phyloP scores from a whole-genome alignment of 2,113 vertebrate species.

The Rattus rattus region DNA sequence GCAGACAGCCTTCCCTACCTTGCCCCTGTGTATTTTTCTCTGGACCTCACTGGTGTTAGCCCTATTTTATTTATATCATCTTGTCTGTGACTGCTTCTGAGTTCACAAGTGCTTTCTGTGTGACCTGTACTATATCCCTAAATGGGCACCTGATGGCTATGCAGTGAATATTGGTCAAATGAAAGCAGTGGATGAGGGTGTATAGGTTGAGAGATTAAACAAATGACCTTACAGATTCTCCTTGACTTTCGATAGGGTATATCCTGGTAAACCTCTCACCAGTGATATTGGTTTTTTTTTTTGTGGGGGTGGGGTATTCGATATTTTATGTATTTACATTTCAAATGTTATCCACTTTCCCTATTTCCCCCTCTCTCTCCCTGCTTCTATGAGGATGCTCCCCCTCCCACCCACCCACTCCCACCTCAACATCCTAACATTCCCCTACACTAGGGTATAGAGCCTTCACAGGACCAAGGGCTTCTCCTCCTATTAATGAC shows the following conservation, averaged over 20 bases:
- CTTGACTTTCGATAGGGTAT: neutral
- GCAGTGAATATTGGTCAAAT: neutral
- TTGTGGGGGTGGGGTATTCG: too few species aligned
- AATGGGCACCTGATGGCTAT: neutral
- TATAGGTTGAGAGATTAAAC: too few species aligned
- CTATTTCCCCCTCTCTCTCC: too few species aligned
- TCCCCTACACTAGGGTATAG: too few species aligned
- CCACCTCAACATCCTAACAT: too few species aligned
- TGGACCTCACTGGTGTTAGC: neutral
- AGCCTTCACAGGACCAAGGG: too few species aligned
- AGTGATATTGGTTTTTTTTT: too few species aligned
- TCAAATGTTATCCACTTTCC: too few species aligned
- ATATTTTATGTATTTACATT: too few species aligned
- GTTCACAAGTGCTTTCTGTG: neutral
- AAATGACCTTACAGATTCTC: neutral
- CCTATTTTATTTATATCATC: neutral
- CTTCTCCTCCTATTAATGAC: too few species aligned
- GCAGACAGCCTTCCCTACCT: neutral
- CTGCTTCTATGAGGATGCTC: too few species aligned
- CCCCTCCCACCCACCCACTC: too few species aligned
- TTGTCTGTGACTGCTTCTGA: neutral
- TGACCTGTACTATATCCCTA: neutral
- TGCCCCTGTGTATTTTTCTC: neutral
- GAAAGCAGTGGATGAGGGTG: neutral
- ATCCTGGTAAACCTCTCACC: neutral